Evolutionary conservation across 2,797 vertebrate species (phyloP).

Genomic region (Austrolebias charrua): DNA sequence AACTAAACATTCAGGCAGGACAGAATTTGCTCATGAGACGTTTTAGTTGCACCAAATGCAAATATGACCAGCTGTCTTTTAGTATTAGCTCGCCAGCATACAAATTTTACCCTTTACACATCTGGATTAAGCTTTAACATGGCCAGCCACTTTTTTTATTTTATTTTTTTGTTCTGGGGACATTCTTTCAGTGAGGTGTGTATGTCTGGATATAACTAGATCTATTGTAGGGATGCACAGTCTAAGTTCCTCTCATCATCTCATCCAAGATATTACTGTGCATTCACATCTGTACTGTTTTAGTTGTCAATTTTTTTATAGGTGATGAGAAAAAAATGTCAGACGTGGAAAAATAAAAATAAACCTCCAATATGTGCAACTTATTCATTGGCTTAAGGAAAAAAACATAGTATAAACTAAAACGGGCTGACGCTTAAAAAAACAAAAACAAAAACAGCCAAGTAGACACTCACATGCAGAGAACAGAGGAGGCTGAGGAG

Average conservation of each 20-base stretch:
- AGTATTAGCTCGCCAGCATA: conserved; percentile 26
- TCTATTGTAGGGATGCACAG: conserved; percentile 11
- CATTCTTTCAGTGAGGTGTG: conserved; percentile 19
- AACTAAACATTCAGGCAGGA: conserved; percentile 49
- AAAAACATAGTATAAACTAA: neutral
- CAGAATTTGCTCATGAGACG: conserved; percentile 24
- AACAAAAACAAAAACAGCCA: conserved; percentile 13
- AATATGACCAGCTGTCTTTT: conserved; percentile 54
- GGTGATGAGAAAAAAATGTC: conserved; percentile 16
- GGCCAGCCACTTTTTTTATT: conserved; percentile 9
- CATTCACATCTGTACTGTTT: conserved; percentile 2
- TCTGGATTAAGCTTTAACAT: conserved; percentile 20
- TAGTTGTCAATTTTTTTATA: conserved; percentile 3
- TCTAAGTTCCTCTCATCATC: conserved; percentile 3
- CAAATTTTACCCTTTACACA: conserved; percentile 31
- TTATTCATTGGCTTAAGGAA: conserved; percentile 13
- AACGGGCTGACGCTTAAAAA: neutral
- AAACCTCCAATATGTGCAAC: conserved; percentile 21
- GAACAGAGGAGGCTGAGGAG: conserved; percentile 32
- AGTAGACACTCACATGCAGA: conserved; percentile 58
- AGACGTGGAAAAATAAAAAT: conserved; percentile 1
- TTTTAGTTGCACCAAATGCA: conserved; percentile 52
- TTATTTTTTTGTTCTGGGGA: neutral
- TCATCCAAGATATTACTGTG: neutral
- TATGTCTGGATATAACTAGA: conserved; percentile 9